These are phyloP conservation scores for Boulengeromyrus knoepffleri DNA, from an alignment of 2,113 vertebrate genomes.

Conservation along the genomic window DNA sequence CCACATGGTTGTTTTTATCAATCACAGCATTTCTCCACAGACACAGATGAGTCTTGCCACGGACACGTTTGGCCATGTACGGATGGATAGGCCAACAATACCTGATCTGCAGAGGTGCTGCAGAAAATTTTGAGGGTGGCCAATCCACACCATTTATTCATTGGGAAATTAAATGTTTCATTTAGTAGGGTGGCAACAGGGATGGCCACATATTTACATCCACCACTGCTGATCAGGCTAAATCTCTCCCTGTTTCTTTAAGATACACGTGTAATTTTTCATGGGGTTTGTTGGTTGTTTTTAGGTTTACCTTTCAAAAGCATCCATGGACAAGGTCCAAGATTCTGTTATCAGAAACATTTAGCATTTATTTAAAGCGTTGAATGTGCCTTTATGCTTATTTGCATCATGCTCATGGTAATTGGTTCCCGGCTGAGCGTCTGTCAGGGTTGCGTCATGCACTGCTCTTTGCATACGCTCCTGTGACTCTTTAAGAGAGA, in stretches of 20 bases:
- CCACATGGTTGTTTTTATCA: background rate
- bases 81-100: background rate
- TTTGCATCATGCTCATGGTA: conserved; percentile 42
- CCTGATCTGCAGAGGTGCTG: background rate
- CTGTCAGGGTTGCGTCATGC: conserved; percentile 37
- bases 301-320: conserved; percentile 39
- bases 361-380: conserved; percentile 54
- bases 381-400: conserved; percentile 53
- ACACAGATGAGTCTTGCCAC: background rate
- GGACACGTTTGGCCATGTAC: background rate
- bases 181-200: background rate
- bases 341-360: conserved; percentile 48
- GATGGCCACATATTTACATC: background rate
- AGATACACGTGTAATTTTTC: conserved; percentile 31
- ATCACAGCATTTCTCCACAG: background rate
- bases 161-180: background rate
- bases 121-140: background rate
- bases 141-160: background rate
- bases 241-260: background rate
- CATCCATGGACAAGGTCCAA: conserved; percentile 39
- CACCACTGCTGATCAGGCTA: background rate
- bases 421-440: conserved; percentile 45
- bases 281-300: conserved; percentile 26
- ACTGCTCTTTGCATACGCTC: background rate
- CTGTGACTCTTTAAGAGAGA: conserved; percentile 41